Percentiles rank a stretch among this genome's conserved stretches.
Evolutionary conservation across 2,888 invertebrate genomes (phyloP).

Genomic region (Noctua comes): DNA sequence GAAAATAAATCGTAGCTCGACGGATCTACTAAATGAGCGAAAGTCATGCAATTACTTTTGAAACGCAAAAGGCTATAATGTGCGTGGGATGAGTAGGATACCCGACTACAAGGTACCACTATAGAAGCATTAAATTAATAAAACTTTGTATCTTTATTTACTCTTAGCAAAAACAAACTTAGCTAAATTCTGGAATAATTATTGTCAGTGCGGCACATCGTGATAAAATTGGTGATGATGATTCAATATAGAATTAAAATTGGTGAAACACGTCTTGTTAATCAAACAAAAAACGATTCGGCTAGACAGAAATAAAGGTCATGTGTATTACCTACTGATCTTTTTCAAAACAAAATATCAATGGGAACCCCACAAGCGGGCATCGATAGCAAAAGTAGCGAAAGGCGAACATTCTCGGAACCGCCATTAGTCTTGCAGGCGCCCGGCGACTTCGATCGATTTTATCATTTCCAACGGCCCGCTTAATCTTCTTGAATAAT

Average conservation of each 20-base stretch:
- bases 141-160: no score
- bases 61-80: no score
- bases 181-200: background rate
- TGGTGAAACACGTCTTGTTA: background rate
- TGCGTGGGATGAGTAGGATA: no score
- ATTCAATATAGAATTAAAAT: background rate
- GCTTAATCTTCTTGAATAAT: constrained; percentile 72
- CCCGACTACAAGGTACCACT: no score
- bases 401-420: constrained; percentile 72
- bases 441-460: constrained; percentile 75
- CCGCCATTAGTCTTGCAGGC: constrained; percentile 79
- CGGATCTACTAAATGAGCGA: no score
- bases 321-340: background rate
- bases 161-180: background rate
- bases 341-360: constrained; percentile 35
- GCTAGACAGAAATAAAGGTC: background rate
- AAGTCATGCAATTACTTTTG: no score
- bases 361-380: constrained; percentile 55
- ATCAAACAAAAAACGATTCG: background rate
- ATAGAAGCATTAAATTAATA: no score
- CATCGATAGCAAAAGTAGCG: constrained; percentile 58
- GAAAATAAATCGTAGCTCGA: no score
- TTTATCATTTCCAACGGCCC: constrained; percentile 74
- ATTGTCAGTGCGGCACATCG: background rate
- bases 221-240: background rate